phyloP scores from a whole-genome alignment of 2,888 invertebrate species.

The Rotaria macrura region DNA sequence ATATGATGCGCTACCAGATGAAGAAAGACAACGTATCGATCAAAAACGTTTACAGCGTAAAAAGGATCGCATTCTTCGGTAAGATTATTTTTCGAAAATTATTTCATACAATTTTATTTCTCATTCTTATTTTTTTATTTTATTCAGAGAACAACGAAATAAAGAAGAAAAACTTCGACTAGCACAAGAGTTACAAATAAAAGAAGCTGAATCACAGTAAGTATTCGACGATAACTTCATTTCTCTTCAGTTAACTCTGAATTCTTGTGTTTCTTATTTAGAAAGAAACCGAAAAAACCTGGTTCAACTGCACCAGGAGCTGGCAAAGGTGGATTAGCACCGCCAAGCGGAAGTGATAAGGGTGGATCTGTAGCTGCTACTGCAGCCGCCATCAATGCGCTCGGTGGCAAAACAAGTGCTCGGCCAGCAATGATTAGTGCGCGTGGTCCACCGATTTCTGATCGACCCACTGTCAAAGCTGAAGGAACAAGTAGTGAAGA shows the following conservation, averaged over 20 bases:
- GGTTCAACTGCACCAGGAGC: background rate
- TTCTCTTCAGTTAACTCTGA: too few species aligned
- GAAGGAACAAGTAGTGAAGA: background rate
- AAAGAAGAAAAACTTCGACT: constrained; percentile 9
- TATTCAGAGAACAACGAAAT: constrained; percentile 2
- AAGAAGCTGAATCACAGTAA: background rate
- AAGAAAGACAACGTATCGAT: constrained; percentile 45
- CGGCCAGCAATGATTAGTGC: background rate
- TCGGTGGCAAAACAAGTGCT: background rate
- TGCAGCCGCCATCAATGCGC: background rate
- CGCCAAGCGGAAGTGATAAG: background rate
- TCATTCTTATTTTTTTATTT: background rate
- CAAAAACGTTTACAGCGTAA: constrained; percentile 45
- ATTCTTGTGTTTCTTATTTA: background rate
- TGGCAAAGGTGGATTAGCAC: background rate
- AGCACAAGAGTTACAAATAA: background rate
- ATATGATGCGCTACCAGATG: constrained; percentile 48
- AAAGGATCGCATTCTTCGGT: constrained; percentile 46
- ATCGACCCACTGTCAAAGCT: background rate
- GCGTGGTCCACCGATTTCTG: background rate
- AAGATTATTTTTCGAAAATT: background rate
- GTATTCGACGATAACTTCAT: background rate
- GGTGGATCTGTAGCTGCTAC: background rate
- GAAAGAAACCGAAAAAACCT: background rate
- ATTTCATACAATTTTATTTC: background rate